Percentiles rank a stretch among this genome's conserved stretches.
These are phyloP conservation scores for Hydroisotoma schaefferi DNA, from an alignment of 2,888 invertebrate genomes.

Conservation along the genomic window DNA sequence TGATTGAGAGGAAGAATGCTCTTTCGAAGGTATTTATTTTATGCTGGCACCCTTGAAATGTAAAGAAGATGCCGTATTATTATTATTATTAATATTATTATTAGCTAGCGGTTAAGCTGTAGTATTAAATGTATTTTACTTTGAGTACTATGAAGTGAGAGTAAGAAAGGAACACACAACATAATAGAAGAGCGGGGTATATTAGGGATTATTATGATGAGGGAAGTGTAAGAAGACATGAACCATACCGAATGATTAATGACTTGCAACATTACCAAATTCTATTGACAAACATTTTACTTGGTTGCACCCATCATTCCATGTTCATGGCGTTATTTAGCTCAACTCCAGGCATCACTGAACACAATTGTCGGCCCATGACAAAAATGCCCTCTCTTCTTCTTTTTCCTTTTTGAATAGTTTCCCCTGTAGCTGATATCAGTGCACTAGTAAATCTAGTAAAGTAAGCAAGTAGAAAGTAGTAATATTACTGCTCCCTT, in stretches of 20 bases:
- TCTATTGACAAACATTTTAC: conserved; percentile 50
- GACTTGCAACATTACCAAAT: conserved; percentile 49
- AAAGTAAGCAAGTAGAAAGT: no score
- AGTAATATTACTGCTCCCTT: conserved; percentile 5
- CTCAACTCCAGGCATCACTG: conserved; percentile 39
- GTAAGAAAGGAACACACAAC: not conserved
- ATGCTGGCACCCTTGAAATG: no score
- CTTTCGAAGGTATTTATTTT: no score
- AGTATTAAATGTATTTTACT: no score
- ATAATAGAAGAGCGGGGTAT: not conserved
- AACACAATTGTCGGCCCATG: conserved; percentile 40
- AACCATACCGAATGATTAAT: conserved; percentile 48
- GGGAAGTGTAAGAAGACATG: conserved; percentile 21
- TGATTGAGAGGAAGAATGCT: no score
- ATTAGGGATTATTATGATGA: conserved; percentile 13
- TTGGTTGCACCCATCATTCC: conserved; percentile 49
- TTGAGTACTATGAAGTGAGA: no score
- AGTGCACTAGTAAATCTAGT: no score
- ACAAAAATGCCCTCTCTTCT: conserved; percentile 32
- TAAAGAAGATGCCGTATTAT: no score
- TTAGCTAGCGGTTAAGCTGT: no score
- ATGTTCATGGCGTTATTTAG: conserved; percentile 39
- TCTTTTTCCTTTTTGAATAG: conserved; percentile 1
- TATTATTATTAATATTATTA: no score
- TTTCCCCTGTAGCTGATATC: no score